Conservation (phyloP, 2,797 vertebrate genomes). For the Morus bassanus region DNA sequence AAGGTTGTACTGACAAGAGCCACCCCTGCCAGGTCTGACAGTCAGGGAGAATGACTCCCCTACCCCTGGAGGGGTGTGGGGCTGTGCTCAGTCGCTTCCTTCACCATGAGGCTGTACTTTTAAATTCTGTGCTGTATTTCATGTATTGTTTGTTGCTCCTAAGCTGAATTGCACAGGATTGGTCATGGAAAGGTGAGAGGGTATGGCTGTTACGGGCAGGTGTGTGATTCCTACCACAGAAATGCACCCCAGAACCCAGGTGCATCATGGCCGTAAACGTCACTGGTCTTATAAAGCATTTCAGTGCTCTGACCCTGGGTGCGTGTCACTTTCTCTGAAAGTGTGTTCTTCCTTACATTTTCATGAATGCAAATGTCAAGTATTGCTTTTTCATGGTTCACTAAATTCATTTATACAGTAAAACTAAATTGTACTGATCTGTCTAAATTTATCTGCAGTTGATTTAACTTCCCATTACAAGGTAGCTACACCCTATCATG, state of each 20-base stretch:
- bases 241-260: not conserved
- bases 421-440: not conserved
- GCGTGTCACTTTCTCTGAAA: not conserved
- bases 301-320: not conserved
- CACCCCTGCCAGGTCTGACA: not conserved
- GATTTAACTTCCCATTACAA: conserved; percentile 3
- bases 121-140: not conserved
- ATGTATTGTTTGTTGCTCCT: not conserved
- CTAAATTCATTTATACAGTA: not conserved
- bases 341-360: not conserved
- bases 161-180: not conserved
- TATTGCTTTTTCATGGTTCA: not conserved
- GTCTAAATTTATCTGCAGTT: not conserved
- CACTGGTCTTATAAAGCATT: not conserved
- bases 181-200: not conserved
- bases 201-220: not conserved
- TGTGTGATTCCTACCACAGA: not conserved
- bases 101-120: not conserved
- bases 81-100: not conserved
- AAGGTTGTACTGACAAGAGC: not conserved
- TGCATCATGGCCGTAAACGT: not conserved
- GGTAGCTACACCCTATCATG: not conserved
- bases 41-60: not conserved
- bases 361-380: not conserved
- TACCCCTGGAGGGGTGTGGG: rapidly evolving